Conservation (phyloP, 2,797 vertebrate genomes). For the Thripadectes ignobilis region DNA sequence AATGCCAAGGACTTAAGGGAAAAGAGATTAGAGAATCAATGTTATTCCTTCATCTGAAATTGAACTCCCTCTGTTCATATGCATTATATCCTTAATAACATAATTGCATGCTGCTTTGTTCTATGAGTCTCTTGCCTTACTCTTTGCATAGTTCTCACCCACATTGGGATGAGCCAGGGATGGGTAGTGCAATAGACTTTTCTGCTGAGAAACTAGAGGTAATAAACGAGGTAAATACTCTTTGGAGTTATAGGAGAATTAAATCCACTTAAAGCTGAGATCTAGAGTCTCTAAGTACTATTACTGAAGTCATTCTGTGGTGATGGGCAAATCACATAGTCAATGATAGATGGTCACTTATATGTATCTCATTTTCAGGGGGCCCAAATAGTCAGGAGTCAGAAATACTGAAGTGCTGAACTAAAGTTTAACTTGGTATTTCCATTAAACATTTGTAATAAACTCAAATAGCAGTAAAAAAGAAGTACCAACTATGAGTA, state of each 20-base stretch:
- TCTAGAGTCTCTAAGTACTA: not conserved
- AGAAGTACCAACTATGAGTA: not conserved
- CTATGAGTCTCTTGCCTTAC: not conserved
- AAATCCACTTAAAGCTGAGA: not conserved
- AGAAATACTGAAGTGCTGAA: not conserved
- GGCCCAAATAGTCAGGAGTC: not conserved
- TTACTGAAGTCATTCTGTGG: not conserved
- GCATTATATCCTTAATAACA: not conserved
- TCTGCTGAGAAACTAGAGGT: not conserved
- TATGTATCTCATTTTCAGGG: not conserved
- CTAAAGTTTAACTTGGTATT: not conserved
- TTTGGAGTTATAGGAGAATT: not conserved
- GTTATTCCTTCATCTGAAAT: not conserved
- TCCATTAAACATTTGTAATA: not conserved
- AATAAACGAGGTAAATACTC: not conserved
- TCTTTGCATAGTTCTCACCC: not conserved
- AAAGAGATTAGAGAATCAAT: conserved; percentile 15
- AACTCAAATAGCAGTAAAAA: not conserved
- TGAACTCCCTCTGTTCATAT: not conserved
- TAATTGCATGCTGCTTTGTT: not conserved
- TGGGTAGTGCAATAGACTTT: not conserved
- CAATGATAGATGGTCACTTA: not conserved
- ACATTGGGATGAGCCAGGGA: not conserved
- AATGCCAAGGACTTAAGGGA: not conserved
- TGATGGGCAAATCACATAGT: not conserved